Conservation (phyloP, 2,797 vertebrate species). For the Coracias cyanogaster region DNA sequence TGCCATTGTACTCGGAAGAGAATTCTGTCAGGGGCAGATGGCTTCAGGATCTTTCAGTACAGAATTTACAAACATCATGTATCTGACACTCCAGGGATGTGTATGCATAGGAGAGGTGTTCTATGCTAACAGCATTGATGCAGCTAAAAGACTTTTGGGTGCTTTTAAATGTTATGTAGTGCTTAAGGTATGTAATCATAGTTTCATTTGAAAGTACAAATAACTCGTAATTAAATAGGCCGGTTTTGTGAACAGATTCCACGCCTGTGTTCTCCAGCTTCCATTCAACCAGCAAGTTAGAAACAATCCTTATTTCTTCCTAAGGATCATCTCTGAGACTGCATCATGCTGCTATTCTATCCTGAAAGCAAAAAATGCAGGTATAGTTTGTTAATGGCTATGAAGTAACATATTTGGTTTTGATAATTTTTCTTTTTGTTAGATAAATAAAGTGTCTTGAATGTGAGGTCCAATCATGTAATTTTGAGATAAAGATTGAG, state of each 20-base stretch:
- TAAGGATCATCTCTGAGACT: slow-evolving; percentile 85
- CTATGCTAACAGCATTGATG: not conserved
- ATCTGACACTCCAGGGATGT: not conserved
- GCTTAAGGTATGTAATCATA: not conserved
- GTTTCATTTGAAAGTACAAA: not conserved
- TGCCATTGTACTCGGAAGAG: not conserved
- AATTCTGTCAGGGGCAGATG: not conserved
- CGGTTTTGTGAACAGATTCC: slow-evolving; percentile 82
- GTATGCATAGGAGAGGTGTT: not conserved
- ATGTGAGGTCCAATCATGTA: not conserved
- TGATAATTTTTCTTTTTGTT: not conserved
- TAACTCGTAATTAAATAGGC: not conserved
- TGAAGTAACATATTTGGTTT: not conserved
- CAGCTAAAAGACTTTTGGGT: not conserved
- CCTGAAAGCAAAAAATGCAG: slow-evolving; percentile 85
- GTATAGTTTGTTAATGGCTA: slow-evolving; percentile 58
- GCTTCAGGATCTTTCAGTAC: not conserved
- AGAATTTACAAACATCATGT: not conserved
- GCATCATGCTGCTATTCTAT: slow-evolving; percentile 80
- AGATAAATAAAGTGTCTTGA: not conserved
- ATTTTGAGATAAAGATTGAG: not conserved
- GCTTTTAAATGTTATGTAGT: not conserved
- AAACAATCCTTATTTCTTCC: slow-evolving; percentile 87
- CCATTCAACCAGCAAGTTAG: slow-evolving; percentile 87
- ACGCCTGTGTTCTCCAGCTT: slow-evolving; percentile 88